Conservation (phyloP, 2,113 vertebrate genomes). For the Dicrurus megarhynchus region DNA sequence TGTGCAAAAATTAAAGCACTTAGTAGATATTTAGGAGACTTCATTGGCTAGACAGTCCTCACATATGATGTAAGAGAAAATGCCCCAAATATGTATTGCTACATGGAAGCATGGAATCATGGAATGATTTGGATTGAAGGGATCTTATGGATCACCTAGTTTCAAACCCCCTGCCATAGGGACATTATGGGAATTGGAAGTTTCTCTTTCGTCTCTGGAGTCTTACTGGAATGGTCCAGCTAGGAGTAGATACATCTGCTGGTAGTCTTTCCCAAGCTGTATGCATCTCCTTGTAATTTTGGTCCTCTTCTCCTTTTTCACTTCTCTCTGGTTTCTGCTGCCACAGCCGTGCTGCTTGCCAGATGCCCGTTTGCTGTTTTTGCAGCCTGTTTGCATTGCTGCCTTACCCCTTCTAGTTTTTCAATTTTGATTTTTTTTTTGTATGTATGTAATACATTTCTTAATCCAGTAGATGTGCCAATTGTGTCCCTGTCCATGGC, state of each 20-base stretch:
- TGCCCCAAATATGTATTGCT: too few species aligned
- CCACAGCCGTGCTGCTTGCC: not conserved
- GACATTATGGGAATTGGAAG: not conserved
- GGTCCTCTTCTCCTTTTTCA: not conserved
- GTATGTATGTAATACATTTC: not conserved
- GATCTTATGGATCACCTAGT: not conserved
- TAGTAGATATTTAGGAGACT: not conserved
- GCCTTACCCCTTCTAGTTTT: not conserved
- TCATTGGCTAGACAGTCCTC: not conserved
- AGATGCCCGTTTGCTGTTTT: not conserved
- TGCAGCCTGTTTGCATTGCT: not conserved
- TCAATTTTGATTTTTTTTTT: not conserved
- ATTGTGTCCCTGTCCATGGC: not conserved
- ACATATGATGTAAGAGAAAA: not conserved
- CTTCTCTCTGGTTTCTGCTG: not conserved
- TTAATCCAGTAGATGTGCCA: not conserved
- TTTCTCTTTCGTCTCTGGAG: not conserved
- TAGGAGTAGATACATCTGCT: not conserved
- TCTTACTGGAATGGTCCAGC: not conserved
- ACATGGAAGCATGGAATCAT: fast-evolving
- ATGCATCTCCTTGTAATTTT: not conserved
- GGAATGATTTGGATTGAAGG: not conserved
- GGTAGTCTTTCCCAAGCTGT: not conserved
- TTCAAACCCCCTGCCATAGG: not conserved
- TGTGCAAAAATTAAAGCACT: not conserved